Conservation (phyloP, 2,113 vertebrate genomes). For the Panurus biarmicus region DNA sequence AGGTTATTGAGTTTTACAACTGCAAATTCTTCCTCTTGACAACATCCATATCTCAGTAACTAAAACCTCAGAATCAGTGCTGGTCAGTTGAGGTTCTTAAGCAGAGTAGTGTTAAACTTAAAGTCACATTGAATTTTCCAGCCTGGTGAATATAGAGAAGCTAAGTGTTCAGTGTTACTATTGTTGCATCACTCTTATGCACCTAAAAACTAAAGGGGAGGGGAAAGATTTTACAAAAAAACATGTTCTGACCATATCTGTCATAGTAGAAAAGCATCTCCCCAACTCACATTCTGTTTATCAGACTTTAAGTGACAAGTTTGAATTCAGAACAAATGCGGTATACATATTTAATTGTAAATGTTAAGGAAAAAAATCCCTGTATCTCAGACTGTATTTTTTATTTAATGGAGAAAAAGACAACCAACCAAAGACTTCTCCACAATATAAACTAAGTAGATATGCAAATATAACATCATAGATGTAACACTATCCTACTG, state of each 20-base stretch:
- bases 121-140: constrained; percentile 42
- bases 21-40: not conserved
- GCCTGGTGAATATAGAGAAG: not conserved
- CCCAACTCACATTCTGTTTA: constrained; percentile 65
- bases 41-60: not conserved
- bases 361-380: not conserved
- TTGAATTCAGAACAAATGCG: constrained; percentile 58
- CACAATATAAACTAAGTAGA: not conserved
- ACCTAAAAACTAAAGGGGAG: not conserved
- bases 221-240: not conserved
- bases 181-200: not conserved
- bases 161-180: not conserved
- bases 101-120: not conserved
- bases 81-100: not conserved
- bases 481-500: not conserved
- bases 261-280: constrained; percentile 43
- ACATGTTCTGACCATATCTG: constrained; percentile 37
- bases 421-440: not conserved
- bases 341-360: constrained; percentile 10
- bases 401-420: not conserved
- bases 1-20: not conserved
- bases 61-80: not conserved
- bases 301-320: constrained; percentile 46
- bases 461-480: not conserved
- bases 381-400: not conserved